Percentiles rank a stretch among this genome's conserved stretches.
These are phyloP conservation scores for Neelides folsomi DNA, from an alignment of 2,888 invertebrate species.

Conservation along the genomic window DNA sequence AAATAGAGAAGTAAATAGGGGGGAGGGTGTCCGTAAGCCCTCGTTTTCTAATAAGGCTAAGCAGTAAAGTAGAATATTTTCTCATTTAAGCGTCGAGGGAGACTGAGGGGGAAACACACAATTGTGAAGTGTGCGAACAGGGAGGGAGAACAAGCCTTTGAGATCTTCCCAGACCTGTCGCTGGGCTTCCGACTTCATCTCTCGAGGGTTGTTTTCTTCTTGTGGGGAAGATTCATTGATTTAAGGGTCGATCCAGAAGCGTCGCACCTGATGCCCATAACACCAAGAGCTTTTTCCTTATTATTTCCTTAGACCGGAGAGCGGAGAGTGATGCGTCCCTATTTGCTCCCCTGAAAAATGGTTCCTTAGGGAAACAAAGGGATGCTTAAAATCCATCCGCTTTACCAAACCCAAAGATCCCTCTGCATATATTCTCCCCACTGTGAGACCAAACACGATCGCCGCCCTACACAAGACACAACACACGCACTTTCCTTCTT, in stretches of 20 bases:
- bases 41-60: too few species aligned
- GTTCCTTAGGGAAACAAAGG: constrained; percentile 16
- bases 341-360: constrained; percentile 19
- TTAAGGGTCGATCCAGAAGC: constrained; percentile 19
- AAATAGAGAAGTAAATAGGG: too few species aligned
- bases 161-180: not conserved
- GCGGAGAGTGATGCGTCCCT: constrained; percentile 14
- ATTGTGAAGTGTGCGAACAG: not conserved
- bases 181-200: constrained; percentile 9
- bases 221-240: constrained; percentile 18
- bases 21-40: too few species aligned
- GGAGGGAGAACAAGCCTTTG: not conserved
- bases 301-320: constrained; percentile 9
- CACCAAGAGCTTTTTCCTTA: constrained; percentile 13
- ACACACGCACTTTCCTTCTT: not conserved
- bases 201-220: constrained; percentile 15
- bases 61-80: not conserved
- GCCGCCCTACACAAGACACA: not conserved
- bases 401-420: constrained; percentile 8
- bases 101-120: not conserved
- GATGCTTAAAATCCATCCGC: constrained; percentile 16
- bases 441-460: not conserved
- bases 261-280: constrained; percentile 18
- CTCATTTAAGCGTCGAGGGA: not conserved
- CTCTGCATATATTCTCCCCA: constrained; percentile 2